phyloP scores from a whole-genome alignment of 2,113 vertebrate genomes.

The Tragelaphus scriptus region DNA sequence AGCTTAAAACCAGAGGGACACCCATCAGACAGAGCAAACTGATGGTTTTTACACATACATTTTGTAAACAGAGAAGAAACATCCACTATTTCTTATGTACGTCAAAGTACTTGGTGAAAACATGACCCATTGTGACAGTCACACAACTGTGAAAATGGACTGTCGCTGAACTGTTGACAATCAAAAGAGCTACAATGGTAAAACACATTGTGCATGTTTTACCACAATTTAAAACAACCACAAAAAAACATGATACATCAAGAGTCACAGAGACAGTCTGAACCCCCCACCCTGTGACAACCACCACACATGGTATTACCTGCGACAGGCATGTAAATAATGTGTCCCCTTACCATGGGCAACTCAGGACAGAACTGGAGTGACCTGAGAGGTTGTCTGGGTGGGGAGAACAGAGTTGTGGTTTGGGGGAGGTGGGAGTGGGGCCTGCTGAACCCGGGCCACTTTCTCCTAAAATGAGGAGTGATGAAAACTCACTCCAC shows the following conservation, averaged over 20 bases:
- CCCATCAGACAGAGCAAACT: background rate
- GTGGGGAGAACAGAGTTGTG: background rate
- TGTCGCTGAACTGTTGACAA: background rate
- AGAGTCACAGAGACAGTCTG: background rate
- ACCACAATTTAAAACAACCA: background rate
- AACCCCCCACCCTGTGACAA: background rate
- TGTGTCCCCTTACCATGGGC: background rate
- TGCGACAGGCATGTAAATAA: background rate
- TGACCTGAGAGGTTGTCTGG: background rate
- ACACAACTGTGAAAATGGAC: background rate
- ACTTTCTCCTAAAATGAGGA: background rate
- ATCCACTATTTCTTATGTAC: background rate
- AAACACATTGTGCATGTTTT: background rate
- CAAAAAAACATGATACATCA: background rate
- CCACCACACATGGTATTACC: rapidly evolving
- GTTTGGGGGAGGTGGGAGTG: background rate
- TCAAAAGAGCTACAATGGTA: background rate
- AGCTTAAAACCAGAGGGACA: background rate
- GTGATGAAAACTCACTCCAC: background rate
- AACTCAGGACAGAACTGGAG: background rate
- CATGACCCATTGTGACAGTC: background rate
- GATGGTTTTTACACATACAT: background rate
- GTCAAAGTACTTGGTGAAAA: background rate
- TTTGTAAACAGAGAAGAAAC: background rate
- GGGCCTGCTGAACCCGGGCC: background rate